Conservation (phyloP, 2,797 vertebrate genomes). For the Onychomys leucogaster region DNA sequence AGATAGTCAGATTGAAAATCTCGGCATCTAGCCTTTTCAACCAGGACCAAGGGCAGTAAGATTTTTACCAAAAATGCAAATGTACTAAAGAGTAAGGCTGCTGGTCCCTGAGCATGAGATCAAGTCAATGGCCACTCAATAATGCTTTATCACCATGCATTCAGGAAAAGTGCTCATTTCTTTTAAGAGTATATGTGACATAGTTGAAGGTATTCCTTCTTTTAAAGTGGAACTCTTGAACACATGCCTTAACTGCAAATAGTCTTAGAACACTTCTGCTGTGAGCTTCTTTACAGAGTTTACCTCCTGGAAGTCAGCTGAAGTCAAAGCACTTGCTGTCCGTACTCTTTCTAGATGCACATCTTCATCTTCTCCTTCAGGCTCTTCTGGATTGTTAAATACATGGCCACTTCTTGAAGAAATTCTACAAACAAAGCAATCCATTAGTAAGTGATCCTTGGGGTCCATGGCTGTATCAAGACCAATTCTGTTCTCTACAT, state of each 20-base stretch:
- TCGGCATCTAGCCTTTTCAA: not conserved
- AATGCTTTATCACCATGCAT: too few species aligned
- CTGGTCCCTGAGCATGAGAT: not conserved
- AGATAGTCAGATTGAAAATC: not conserved
- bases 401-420: not conserved
- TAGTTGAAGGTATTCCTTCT: not conserved
- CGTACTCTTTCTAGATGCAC: not conserved
- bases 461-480: not conserved
- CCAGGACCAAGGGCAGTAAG: not conserved
- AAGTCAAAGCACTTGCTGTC: not conserved
- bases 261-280: too few species aligned
- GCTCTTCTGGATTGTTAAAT: not conserved
- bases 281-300: too few species aligned
- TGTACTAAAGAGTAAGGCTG: not conserved
- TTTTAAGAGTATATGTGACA: not conserved
- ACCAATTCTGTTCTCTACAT: not conserved
- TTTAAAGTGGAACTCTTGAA: not conserved
- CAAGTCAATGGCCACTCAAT: not conserved
- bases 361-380: not conserved
- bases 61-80: not conserved
- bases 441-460: not conserved
- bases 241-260: not conserved
- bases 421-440: not conserved
- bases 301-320: not conserved
- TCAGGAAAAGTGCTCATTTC: not conserved